Conservation (phyloP, 2,113 vertebrate genomes). For the Oophaga pumilio region DNA sequence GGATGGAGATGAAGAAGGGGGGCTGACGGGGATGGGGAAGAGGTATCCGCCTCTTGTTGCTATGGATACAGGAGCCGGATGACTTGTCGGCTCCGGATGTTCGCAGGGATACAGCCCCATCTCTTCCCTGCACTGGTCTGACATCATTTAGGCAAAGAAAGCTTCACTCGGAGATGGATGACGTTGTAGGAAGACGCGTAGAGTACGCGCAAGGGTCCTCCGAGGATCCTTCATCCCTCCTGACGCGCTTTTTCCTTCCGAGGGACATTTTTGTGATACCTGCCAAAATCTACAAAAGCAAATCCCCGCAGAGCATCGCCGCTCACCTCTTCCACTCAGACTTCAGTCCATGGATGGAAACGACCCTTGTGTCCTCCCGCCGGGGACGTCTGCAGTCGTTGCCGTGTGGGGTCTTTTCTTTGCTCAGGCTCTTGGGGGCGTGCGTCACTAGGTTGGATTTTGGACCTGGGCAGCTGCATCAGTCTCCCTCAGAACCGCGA, state of each 20-base stretch:
- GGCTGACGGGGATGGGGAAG: constrained; percentile 58
- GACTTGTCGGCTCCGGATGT: constrained; percentile 68
- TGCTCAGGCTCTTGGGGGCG: not conserved
- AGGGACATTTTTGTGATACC: constrained; percentile 55
- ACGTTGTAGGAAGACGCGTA: not conserved
- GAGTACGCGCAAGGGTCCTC: not conserved
- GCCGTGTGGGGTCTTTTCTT: not conserved
- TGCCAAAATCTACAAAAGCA: not conserved
- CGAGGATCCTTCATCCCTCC: not conserved
- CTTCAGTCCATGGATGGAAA: not conserved
- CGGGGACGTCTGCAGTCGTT: not conserved
- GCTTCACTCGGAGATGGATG: constrained; percentile 5
- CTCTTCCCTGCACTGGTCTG: constrained; percentile 48
- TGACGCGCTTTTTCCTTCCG: not conserved
- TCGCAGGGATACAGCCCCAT: constrained; percentile 60
- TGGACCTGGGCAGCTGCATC: not conserved
- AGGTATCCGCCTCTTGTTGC: constrained; percentile 67
- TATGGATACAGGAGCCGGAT: constrained; percentile 68
- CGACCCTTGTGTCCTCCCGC: not conserved
- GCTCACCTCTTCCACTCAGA: not conserved
- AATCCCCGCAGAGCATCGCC: constrained; percentile 33
- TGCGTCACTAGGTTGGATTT: not conserved
- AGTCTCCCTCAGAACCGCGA: not conserved
- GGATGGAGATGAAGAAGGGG: constrained; percentile 51
- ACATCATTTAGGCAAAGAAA: constrained; percentile 56